Evolutionary conservation across 2,888 invertebrate genomes (phyloP).

Genomic region (Drosophila colorata): DNA sequence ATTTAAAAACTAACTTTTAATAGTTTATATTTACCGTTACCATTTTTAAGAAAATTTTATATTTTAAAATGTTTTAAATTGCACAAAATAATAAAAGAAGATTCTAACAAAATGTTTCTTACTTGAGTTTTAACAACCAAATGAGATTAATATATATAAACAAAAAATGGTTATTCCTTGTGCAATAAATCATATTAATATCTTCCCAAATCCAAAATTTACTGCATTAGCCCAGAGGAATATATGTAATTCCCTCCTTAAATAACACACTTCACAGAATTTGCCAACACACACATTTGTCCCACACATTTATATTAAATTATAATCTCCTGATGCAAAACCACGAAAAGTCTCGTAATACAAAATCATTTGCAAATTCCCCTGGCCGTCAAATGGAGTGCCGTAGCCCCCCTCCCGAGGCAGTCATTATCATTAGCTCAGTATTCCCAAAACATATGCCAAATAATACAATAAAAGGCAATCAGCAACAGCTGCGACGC

Average conservation of each 20-base stretch:
- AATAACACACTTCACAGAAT: conserved; percentile 5
- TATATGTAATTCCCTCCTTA: conserved; percentile 4
- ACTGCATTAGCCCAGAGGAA: conserved; percentile 1
- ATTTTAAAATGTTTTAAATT: too few relatives aligned
- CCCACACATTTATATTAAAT: conserved; percentile 64
- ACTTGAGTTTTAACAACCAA: background rate
- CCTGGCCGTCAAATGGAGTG: conserved; percentile 20
- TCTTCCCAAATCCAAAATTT: background rate
- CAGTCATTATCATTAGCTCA: conserved; percentile 64
- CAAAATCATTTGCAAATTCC: conserved; percentile 50
- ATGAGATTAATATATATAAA: too few relatives aligned
- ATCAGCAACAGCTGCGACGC: conserved; percentile 67
- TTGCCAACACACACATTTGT: conserved; percentile 48
- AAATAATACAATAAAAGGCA: conserved; percentile 69
- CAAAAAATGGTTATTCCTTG: too few relatives aligned
- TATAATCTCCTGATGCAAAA: conserved; percentile 42
- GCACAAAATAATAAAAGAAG: too few relatives aligned
- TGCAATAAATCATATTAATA: conserved; percentile 15
- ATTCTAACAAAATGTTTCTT: too few relatives aligned
- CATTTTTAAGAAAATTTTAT: too few relatives aligned
- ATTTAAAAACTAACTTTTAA: too few relatives aligned
- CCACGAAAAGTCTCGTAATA: conserved; percentile 45
- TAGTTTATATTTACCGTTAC: too few relatives aligned
- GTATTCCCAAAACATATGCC: conserved; percentile 69
- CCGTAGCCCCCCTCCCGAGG: conserved; percentile 23